Evolutionary conservation across 1,140 invertebrate genomes (phyloP).

Genomic region (Nasonia vitripennis): DNA sequence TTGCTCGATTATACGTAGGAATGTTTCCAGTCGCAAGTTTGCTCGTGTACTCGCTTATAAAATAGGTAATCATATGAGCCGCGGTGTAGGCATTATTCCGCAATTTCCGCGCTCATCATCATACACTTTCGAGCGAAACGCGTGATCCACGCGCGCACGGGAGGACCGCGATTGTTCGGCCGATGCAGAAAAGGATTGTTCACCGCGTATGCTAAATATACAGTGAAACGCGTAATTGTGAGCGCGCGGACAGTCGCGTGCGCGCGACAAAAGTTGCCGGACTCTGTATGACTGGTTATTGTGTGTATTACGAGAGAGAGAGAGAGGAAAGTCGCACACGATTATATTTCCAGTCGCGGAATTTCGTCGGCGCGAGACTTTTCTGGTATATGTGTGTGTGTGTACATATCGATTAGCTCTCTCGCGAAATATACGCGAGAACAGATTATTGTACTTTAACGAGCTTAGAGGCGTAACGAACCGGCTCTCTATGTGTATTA

Average conservation of each 20-base stretch:
- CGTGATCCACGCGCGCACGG: background rate
- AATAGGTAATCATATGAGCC: slow-evolving; percentile 12
- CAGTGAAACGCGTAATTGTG: slow-evolving; percentile 5
- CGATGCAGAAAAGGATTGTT: background rate
- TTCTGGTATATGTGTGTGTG: background rate
- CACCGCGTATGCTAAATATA: slow-evolving; percentile 1
- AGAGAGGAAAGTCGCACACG: background rate
- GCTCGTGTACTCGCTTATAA: background rate
- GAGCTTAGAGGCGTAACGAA: slow-evolving; percentile 3
- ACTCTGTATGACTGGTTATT: background rate
- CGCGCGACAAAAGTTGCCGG: background rate
- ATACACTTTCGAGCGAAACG: slow-evolving; percentile 14
- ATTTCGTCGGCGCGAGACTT: background rate
- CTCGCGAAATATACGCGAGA: background rate
- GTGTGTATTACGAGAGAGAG: background rate
- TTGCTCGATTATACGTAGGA: too few species aligned
- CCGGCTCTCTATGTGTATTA: background rate
- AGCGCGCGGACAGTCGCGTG: background rate
- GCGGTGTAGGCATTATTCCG: background rate
- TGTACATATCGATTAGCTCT: background rate
- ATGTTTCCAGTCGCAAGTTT: too few species aligned
- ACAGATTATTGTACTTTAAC: slow-evolving; percentile 10
- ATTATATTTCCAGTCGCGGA: slow-evolving; percentile 8
- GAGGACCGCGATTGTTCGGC: background rate
- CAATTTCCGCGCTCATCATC: slow-evolving; percentile 33